Base-by-base conservation (phyloP, 2,797 vertebrate species). In the Sebastes hubbsi region DNA sequence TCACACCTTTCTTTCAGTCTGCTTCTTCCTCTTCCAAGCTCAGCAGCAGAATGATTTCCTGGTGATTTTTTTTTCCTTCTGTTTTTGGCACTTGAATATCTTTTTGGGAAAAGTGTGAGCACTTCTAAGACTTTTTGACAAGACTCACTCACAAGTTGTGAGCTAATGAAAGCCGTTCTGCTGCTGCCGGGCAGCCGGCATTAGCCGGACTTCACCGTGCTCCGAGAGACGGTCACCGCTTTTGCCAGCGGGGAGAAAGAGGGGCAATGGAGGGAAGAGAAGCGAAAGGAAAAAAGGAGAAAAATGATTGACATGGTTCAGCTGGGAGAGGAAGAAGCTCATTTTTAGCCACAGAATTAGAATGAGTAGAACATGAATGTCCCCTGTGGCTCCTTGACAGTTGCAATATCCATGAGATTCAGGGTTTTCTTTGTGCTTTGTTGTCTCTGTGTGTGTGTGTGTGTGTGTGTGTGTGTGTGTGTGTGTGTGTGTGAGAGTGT, bases 301-400 rank as follows among this genome's bases (percentile, higher is more conserved):
- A 65, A 91, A 85, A 84, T 91, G 89, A 92, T 90, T 91, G 93
- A 87, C 91, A 89, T 75, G 83, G 77, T 89, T 61, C 65, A 56
- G 68, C 83, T 58, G 38, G 83, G 77, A 81, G 77, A 88, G 84
- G 88, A 90, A 91, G 87, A 84, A 85, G 82, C 89, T 88, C 75
- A 88, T 90, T 89, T 91, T 87, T 82, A 88, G 77, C 69, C 76
- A 56, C 67, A 84, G 85, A 92, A 93, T 93, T 91, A 88, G 74
- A 91, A 91, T 92, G 82, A 93, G 89, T 81, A 32, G 81, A 88
- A 90, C 85, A 90, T 89, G 86, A 89, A 89, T 90, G 85, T 84
- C 89, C 89, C 87, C 81, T 89, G 82, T 91, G 87, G 88, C 80
- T 88, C 52, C 69, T 80, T 88, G 90, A 93, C 89, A 84, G 88